Conservation (phyloP, 2,797 vertebrate genomes). For the Anableps anableps region DNA sequence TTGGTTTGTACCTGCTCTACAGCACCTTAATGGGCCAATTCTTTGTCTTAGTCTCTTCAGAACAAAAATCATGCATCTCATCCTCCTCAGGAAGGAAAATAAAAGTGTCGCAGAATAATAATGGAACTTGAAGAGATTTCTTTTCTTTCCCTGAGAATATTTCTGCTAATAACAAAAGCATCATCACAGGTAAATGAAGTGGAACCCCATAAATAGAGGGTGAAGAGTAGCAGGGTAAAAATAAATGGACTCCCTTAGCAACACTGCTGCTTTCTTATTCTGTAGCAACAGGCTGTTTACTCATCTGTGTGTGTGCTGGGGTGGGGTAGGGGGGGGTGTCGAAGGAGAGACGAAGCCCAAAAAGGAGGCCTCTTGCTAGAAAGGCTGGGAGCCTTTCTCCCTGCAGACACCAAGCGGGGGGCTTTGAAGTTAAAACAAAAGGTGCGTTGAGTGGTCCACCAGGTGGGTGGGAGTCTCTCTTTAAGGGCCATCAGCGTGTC, state of each 20-base stretch:
- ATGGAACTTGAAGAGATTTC: conserved; percentile 19
- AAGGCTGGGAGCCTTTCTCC: conserved; percentile 42
- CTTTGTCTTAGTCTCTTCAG: neutral
- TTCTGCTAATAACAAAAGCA: conserved; percentile 46
- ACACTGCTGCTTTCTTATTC: conserved; percentile 41
- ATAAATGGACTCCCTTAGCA: conserved; percentile 58
- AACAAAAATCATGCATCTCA: neutral
- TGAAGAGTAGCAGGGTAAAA: conserved; percentile 54
- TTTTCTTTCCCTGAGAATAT: conserved; percentile 29
- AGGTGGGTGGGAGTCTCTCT: conserved; percentile 61
- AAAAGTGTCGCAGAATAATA: neutral
- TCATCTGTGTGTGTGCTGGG: conserved; percentile 36
- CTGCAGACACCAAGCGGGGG: conserved; percentile 31
- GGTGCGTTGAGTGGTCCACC: conserved; percentile 48
- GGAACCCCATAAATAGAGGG: conserved; percentile 41
- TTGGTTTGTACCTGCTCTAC: neutral
- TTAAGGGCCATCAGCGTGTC: conserved; percentile 41
- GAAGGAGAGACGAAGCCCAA: conserved; percentile 24
- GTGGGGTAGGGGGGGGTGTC: neutral
- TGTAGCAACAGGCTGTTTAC: conserved; percentile 67
- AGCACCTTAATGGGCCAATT: neutral
- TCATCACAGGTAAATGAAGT: conserved; percentile 64
- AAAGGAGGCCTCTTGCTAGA: conserved; percentile 53
- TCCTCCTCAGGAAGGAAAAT: neutral
- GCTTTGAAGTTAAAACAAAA: conserved; percentile 68